Base-by-base conservation (phyloP, 2,113 vertebrate genomes). In the Physeter macrocephalus region DNA sequence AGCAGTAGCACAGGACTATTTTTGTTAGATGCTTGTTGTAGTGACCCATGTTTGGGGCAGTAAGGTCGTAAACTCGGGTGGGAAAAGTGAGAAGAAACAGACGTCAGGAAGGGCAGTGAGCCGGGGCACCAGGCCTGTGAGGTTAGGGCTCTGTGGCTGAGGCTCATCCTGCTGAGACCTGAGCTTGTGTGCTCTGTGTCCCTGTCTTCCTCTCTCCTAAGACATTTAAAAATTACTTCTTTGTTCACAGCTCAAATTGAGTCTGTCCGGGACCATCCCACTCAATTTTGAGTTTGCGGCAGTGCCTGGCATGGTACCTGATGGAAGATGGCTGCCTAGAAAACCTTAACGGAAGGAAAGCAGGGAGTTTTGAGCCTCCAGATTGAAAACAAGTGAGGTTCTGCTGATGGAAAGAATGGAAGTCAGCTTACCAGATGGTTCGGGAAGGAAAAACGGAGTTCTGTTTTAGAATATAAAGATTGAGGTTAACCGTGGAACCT, bases 111-210 rank as follows among this genome's bases (percentile, higher is more conserved):
- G 27, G 59, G 78, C 29, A 2, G 18, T 29, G 7, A 12, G 43
- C n/a, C 3, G 39, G 20, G 27, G 15, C 2, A 6, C 31, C 74
- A 69, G 67, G 57, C 10, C 25, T 0, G 5, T 8, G 39, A 43
- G 27, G 29, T 3, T 0, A 9, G 39, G 18, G 39, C 41, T 74
- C 59, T 31, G 36, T 13, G 0, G 5, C 18, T 1, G 8, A 8
- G 36, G 1, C 4, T 25, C 6, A 0, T 4, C 57, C 49, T 6
- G 41, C 67, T 20, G 52, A 61, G 27, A 41, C 61, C 23, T 20
- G 20, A 9, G 34, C 57, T 0, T 10, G 1, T 23, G 25, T 36
- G 36, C 23, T 20, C 18, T n/a, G 27, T 74, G 88, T 91, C 34
- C 27, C 66, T 27, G 13, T 23, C 67, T 1, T 1, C 66, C 11